These are phyloP conservation scores for Nymphalis polychloros DNA, from an alignment of 2,888 invertebrate genomes.

Conservation along the genomic window DNA sequence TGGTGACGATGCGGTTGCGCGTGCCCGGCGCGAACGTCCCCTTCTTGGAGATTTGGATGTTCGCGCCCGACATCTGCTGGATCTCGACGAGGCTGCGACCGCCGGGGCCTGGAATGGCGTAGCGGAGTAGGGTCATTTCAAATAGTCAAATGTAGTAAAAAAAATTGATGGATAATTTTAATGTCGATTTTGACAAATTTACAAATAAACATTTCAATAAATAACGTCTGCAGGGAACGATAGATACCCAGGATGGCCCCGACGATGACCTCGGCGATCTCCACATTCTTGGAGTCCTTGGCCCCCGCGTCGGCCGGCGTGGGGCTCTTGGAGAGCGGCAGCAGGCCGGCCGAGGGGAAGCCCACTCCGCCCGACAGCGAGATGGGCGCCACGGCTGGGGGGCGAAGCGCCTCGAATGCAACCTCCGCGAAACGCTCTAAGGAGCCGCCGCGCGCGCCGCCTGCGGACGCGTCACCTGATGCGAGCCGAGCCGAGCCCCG, in stretches of 20 bases:
- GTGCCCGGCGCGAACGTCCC: conserved; percentile 98
- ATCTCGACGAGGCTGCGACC: conserved; percentile 98
- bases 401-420: conserved; percentile 86
- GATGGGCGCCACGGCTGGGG: conserved; percentile 87
- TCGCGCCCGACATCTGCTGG: conserved; percentile 98
- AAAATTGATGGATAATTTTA: no score
- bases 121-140: background rate
- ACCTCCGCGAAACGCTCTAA: conserved; percentile 89
- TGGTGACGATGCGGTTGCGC: conserved; percentile 97
- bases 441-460: conserved; percentile 81
- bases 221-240: no score
- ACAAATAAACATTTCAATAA: no score
- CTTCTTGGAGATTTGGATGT: conserved; percentile 99
- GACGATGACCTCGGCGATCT: conserved; percentile 97
- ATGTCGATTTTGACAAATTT: no score
- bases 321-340: conserved; percentile 89
- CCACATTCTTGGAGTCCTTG: conserved; percentile 94
- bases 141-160: no score
- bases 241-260: conserved; percentile 94
- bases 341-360: conserved; percentile 86
- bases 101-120: conserved; percentile 86
- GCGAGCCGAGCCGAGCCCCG: conserved; percentile 33
- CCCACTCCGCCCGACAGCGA: conserved; percentile 88
- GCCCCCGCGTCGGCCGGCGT: conserved; percentile 89
- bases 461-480: conserved; percentile 67